Conservation (phyloP, 1,140 invertebrate genomes). For the Cydia fagiglandana region DNA sequence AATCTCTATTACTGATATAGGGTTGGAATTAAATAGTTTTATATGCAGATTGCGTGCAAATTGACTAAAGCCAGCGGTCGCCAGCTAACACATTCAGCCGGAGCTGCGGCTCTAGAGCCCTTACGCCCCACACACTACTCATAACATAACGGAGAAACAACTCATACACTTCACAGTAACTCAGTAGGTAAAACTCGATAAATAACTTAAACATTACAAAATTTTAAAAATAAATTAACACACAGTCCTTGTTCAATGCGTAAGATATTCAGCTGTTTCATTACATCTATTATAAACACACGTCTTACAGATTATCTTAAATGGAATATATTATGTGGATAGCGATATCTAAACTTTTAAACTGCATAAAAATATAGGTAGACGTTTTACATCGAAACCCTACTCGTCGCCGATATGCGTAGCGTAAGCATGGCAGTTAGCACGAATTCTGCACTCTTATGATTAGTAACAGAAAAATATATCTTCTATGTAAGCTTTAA, state of each 20-base stretch:
- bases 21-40: slow-evolving; percentile 75
- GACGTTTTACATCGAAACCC: slow-evolving; percentile 55
- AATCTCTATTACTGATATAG: slow-evolving; percentile 72
- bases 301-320: slow-evolving; percentile 68
- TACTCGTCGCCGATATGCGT: slow-evolving; percentile 69
- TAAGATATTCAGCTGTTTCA: slow-evolving; percentile 67
- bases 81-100: slow-evolving; percentile 50
- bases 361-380: slow-evolving; percentile 53
- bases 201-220: slow-evolving; percentile 75
- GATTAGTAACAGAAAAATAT: slow-evolving; percentile 73
- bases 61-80: slow-evolving; percentile 70
- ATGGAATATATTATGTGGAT: slow-evolving; percentile 73
- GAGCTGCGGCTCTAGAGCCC: not conserved
- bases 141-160: slow-evolving; percentile 48
- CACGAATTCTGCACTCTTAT: slow-evolving; percentile 75
- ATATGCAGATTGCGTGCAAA: slow-evolving; percentile 62
- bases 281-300: slow-evolving; percentile 67
- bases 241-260: slow-evolving; percentile 73
- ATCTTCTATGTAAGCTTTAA: slow-evolving; percentile 64
- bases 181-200: slow-evolving; percentile 63
- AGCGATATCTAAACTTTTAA: slow-evolving; percentile 57
- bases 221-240: slow-evolving; percentile 75
- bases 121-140: slow-evolving; percentile 41
- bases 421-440: slow-evolving; percentile 74
- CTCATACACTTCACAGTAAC: slow-evolving; percentile 53